Evolutionary conservation across 2,113 vertebrate genomes (phyloP).

Genomic region (Nesoenas mayeri): DNA sequence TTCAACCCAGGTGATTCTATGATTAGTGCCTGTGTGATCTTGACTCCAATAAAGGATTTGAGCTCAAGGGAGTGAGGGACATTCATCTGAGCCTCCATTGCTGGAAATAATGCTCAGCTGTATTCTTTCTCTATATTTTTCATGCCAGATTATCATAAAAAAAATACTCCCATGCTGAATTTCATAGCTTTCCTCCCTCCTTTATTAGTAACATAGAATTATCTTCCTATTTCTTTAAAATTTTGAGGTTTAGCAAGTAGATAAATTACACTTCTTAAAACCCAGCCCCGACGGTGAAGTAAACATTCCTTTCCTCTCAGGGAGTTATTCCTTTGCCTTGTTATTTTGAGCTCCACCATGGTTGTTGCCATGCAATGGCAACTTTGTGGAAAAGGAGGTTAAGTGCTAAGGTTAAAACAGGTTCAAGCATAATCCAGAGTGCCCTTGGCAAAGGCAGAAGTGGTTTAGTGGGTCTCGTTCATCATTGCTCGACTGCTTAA

Average conservation of each 20-base stretch:
- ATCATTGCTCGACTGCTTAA: constrained; percentile 23
- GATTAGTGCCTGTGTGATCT: background rate
- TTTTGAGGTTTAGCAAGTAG: background rate
- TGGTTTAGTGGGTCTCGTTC: constrained; percentile 34
- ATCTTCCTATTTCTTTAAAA: background rate
- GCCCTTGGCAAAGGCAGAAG: constrained; percentile 32
- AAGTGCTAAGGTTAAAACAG: constrained; percentile 45
- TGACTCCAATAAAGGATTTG: background rate
- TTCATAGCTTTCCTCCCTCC: background rate
- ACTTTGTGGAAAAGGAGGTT: constrained; percentile 7
- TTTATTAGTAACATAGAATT: background rate
- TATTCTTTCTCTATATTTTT: background rate
- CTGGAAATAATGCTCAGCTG: background rate
- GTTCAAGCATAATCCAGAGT: constrained; percentile 44
- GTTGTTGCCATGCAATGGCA: background rate
- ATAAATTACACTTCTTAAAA: background rate
- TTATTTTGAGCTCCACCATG: background rate
- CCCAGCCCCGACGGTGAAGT: background rate
- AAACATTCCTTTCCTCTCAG: background rate
- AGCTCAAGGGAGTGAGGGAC: background rate
- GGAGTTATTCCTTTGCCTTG: background rate
- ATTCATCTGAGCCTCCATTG: background rate
- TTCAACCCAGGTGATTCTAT: too few species aligned
- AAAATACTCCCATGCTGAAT: background rate
- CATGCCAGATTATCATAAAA: background rate